A percentile compares a stretch with the other conserved stretches of the same genome.
These are phyloP conservation scores for Aphidius ervi DNA, from an alignment of 1,140 invertebrate species.

Conservation along the genomic window DNA sequence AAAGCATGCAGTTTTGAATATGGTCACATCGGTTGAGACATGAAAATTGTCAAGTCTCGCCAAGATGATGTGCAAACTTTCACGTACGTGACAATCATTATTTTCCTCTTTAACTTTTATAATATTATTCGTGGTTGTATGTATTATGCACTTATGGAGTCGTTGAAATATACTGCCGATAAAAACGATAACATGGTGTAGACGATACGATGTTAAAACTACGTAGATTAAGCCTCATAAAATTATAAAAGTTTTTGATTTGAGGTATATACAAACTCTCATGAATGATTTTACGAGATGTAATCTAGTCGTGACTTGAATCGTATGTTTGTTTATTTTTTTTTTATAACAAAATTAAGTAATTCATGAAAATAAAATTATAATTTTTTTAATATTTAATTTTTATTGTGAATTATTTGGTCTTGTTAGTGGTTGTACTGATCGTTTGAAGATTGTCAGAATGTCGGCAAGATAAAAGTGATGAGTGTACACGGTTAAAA, in stretches of 20 bases:
- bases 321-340: not conserved
- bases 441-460: constrained; percentile 1
- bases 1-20: too few species aligned
- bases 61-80: constrained; percentile 10
- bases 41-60: too few species aligned
- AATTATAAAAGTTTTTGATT: constrained; percentile 36
- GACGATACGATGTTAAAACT: constrained; percentile 4
- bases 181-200: constrained; percentile 2
- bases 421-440: not conserved
- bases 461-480: constrained; percentile 4
- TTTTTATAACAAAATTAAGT: too few species aligned
- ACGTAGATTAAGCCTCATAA: constrained; percentile 39
- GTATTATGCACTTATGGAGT: too few species aligned
- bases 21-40: too few species aligned
- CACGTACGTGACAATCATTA: constrained; percentile 6
- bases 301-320: constrained; percentile 18
- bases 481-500: not conserved
- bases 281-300: constrained; percentile 40
- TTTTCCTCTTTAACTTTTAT: constrained; percentile 1
- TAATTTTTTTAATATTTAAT: too few species aligned
- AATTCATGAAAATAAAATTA: too few species aligned
- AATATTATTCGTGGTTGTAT: not conserved
- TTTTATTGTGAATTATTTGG: too few species aligned
- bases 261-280: constrained; percentile 9
- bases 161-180: constrained; percentile 6